Conservation (phyloP, 2,888 invertebrate species). For the Papilio gigon region DNA sequence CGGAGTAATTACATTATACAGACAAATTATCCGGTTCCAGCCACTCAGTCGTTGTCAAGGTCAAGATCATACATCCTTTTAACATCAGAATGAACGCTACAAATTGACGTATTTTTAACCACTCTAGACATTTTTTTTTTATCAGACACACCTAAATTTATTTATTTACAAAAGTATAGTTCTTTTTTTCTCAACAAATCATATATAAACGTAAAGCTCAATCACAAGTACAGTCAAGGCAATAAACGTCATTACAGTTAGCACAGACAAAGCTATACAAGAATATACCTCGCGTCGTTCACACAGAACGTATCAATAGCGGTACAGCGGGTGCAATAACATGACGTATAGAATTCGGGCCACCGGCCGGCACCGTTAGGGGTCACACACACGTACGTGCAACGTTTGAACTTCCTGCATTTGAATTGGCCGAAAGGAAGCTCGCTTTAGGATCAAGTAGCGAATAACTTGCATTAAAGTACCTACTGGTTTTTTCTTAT, state of each 20-base stretch:
- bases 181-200: too few relatives aligned
- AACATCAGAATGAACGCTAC: neutral
- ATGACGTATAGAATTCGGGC: conserved; percentile 24
- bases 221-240: neutral
- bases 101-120: too few relatives aligned
- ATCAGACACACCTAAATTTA: too few relatives aligned
- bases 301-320: conserved; percentile 5
- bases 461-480: neutral
- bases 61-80: neutral
- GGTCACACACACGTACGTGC: conserved; percentile 19
- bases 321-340: conserved; percentile 11
- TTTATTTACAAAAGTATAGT: too few relatives aligned
- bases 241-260: neutral
- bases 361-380: conserved; percentile 31
- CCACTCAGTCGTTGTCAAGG: neutral
- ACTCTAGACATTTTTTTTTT: too few relatives aligned
- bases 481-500: neutral
- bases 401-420: conserved; percentile 28
- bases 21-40: neutral
- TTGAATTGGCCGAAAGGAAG: conserved; percentile 21
- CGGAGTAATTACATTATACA: too few relatives aligned
- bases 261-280: neutral
- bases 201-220: too few relatives aligned
- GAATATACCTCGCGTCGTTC: neutral
- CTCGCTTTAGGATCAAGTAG: neutral